Conservation (phyloP, 2,888 invertebrate species). For the Sesia apiformis region DNA sequence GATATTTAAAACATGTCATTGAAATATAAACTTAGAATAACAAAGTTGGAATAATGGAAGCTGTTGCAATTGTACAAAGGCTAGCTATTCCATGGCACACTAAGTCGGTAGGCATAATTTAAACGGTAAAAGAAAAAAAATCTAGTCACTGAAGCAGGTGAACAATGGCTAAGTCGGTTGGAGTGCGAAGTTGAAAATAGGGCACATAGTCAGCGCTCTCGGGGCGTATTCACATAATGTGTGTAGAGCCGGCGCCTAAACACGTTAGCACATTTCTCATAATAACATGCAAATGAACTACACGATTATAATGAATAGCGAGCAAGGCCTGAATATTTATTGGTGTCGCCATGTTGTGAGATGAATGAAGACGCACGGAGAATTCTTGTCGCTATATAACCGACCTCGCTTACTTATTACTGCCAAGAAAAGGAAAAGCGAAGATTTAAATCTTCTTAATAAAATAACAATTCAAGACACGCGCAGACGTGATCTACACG, state of each 20-base stretch:
- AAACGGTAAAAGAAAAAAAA: neutral
- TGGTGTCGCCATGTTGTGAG: slow-evolving; percentile 32
- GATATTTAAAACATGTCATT: no score
- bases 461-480: neutral
- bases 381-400: slow-evolving; percentile 32
- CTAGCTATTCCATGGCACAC: no score
- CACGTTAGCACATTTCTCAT: slow-evolving; percentile 26
- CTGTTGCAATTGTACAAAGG: no score
- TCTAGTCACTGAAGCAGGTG: neutral
- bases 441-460: neutral
- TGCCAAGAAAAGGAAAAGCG: neutral
- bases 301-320: slow-evolving; percentile 54
- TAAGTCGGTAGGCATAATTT: neutral
- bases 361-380: slow-evolving; percentile 34
- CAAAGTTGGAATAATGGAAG: no score
- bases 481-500: neutral
- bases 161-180: slow-evolving; percentile 1
- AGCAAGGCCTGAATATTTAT: slow-evolving; percentile 54
- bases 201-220: slow-evolving; percentile 6
- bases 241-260: neutral
- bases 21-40: no score
- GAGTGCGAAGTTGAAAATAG: slow-evolving; percentile 15
- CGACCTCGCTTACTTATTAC: slow-evolving; percentile 2
- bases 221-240: neutral
- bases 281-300: slow-evolving; percentile 63